Evolutionary conservation across 2,888 invertebrate species (phyloP), one percentile per base, ranked within the genome.

Genomic region (Apoderus coryli): DNA sequence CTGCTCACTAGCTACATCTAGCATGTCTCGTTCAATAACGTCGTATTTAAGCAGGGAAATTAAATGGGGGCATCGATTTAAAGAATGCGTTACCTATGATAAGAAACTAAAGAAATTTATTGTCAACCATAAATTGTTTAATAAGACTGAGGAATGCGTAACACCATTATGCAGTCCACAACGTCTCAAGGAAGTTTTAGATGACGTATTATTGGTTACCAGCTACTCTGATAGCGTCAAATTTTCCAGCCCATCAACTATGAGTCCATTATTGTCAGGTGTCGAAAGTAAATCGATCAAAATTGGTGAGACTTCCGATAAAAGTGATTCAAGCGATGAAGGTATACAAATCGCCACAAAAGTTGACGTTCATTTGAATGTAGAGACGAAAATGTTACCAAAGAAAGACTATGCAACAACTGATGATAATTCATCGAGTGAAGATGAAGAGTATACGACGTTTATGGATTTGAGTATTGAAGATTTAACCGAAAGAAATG

Each of bases 161-260:
- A 78, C 86, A 2, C 89, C 90, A 0, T 60, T 86, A 4, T 89
- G 88, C 56, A 86, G 88, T 36, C 84, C 90, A 5, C 75, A 76
- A 44, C 79, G 88, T 49, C 65, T 89, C 31, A 75, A 77, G 44
- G 75, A 76, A 47, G 63, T 79, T 25, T 65, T 67, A 52, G 12
- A 36, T 7, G 45, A 43, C 7, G 16, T 42, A 3, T 14, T 38
- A 3, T 27, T 25, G 7, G 27, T 35, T 12, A 7, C 19, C 6
- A 19, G 10, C 27, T 3, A 11, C 11, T 11, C 22, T n/a, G 4
- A 33, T 32, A 13, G 27, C 25, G 10, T 27, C 15, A 15, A 10
- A 22, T 9, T 7, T 19, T 19, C 28, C 19, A n/a, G 25, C 11
- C 36, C 38, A 2, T 36, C 33, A 12, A 36, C 31, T 16, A 34